A percentile compares a stretch with the other conserved stretches of the same genome.
These are phyloP conservation scores for Troides helena DNA, from an alignment of 2,888 invertebrate genomes.

Conservation along the genomic window DNA sequence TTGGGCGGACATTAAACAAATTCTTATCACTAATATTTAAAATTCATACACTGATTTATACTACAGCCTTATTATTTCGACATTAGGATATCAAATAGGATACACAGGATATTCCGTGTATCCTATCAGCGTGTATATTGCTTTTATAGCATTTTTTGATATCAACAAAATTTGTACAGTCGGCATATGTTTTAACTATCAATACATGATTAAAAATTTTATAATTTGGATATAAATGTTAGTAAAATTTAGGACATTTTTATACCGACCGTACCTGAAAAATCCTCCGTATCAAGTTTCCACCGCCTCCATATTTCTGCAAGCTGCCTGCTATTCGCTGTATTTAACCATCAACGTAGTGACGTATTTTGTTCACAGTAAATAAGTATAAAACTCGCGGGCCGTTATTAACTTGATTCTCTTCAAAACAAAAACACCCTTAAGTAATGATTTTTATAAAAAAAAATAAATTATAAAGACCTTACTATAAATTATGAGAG, in stretches of 20 bases:
- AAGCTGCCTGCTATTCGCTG: conserved; percentile 50
- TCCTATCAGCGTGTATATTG: no score
- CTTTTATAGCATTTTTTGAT: no score
- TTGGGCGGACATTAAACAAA: conserved; percentile 33
- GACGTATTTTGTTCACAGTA: conserved; percentile 35
- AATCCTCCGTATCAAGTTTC: conserved; percentile 75
- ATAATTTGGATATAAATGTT: neutral
- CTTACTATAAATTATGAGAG: no score
- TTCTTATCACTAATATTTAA: neutral
- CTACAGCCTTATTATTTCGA: no score
- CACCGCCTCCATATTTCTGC: conserved; percentile 72
- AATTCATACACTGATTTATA: neutral
- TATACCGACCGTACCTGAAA: conserved; percentile 63
- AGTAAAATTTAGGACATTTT: conserved; percentile 29
- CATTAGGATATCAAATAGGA: no score
- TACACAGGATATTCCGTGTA: no score
- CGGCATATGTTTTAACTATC: neutral
- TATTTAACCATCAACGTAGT: conserved; percentile 58
- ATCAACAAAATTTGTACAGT: no score
- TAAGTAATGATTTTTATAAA: no score
- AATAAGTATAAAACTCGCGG: conserved; percentile 39
- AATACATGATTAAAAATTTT: neutral
- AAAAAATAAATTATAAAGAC: no score
- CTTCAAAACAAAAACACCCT: neutral
- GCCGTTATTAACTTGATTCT: conserved; percentile 9